phyloP scores from a whole-genome alignment of 2,888 invertebrate genomes.

The Acholoe squamosa region DNA sequence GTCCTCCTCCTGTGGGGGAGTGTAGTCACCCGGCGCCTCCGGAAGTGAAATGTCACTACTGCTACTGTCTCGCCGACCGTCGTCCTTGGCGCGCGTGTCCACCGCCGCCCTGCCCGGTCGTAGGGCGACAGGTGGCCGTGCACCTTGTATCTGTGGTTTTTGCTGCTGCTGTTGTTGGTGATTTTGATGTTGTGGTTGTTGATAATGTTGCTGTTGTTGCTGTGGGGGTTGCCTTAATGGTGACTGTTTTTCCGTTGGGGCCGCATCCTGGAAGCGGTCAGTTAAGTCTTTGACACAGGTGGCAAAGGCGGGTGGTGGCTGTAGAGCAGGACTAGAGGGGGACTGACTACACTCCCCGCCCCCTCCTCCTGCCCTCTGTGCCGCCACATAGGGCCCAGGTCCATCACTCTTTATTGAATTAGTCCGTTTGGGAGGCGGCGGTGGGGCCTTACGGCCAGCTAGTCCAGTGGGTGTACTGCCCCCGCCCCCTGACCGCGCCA shows the following conservation, averaged over 20 bases:
- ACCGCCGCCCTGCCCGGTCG: not conserved
- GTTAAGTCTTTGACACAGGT: slow-evolving; percentile 81
- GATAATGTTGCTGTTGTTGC: slow-evolving; percentile 63
- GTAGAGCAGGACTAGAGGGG: slow-evolving; percentile 62
- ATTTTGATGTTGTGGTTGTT: slow-evolving; percentile 66
- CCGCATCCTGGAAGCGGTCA: slow-evolving; percentile 72
- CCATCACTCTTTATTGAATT: slow-evolving; percentile 80
- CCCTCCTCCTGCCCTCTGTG: slow-evolving; percentile 13
- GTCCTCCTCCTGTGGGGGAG: slow-evolving; percentile 72
- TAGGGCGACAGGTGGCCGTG: slow-evolving; percentile 35
- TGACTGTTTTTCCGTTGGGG: slow-evolving; percentile 73
- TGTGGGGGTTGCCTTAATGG: slow-evolving; percentile 74
- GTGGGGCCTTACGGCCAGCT: slow-evolving; percentile 80
- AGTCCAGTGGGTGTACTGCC: slow-evolving; percentile 57
- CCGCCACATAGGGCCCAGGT: slow-evolving; percentile 58
- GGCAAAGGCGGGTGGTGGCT: slow-evolving; percentile 79
- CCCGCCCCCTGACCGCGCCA: not conserved
- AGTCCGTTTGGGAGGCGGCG: slow-evolving; percentile 85
- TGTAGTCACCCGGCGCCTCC: slow-evolving; percentile 34
- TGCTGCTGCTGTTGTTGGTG: slow-evolving; percentile 51
- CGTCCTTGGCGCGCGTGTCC: slow-evolving; percentile 34
- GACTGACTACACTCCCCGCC: not conserved
- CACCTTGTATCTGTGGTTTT: not conserved
- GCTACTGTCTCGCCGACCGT: slow-evolving; percentile 22
- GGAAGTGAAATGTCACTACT: slow-evolving; percentile 4